Evolutionary conservation across 2,113 vertebrate genomes (phyloP).

Genomic region (Sinocyclocheilus anophthalmus): DNA sequence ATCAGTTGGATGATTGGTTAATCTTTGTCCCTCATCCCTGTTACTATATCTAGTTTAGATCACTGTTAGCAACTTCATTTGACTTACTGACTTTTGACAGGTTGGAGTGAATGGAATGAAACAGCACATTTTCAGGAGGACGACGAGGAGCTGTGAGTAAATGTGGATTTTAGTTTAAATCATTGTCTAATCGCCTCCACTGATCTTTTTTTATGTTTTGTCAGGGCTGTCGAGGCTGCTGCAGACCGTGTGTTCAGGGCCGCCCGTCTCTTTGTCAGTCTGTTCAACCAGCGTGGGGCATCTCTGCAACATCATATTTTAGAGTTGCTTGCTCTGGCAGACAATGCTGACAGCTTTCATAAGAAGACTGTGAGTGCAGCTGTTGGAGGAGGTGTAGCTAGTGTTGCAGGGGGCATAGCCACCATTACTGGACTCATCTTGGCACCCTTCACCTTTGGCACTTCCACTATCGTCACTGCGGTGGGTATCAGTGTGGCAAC

Average conservation of each 20-base stretch:
- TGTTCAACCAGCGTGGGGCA: constrained; percentile 71
- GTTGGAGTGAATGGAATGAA: constrained; percentile 73
- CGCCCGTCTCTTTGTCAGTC: constrained; percentile 70
- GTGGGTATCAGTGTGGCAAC: constrained; percentile 77
- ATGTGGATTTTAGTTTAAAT: background rate
- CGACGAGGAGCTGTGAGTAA: constrained; percentile 62
- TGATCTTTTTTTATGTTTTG: background rate
- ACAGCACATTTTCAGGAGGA: constrained; percentile 57
- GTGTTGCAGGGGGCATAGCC: constrained; percentile 71
- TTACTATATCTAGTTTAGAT: background rate
- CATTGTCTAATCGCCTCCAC: background rate
- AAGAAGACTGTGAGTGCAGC: constrained; percentile 67
- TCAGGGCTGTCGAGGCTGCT: constrained; percentile 70
- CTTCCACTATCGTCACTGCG: constrained; percentile 74
- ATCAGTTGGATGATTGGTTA: background rate
- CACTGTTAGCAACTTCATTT: background rate
- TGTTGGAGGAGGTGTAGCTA: constrained; percentile 73
- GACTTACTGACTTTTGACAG: constrained; percentile 54
- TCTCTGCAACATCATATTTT: constrained; percentile 67
- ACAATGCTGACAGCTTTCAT: constrained; percentile 68
- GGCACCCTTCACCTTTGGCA: constrained; percentile 75
- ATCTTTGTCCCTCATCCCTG: background rate
- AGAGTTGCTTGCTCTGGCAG: constrained; percentile 62
- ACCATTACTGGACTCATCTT: constrained; percentile 78
- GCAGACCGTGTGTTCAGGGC: constrained; percentile 76